phyloP scores from a whole-genome alignment of 2,113 vertebrate genomes.

The Chloropsis hardwickii region DNA sequence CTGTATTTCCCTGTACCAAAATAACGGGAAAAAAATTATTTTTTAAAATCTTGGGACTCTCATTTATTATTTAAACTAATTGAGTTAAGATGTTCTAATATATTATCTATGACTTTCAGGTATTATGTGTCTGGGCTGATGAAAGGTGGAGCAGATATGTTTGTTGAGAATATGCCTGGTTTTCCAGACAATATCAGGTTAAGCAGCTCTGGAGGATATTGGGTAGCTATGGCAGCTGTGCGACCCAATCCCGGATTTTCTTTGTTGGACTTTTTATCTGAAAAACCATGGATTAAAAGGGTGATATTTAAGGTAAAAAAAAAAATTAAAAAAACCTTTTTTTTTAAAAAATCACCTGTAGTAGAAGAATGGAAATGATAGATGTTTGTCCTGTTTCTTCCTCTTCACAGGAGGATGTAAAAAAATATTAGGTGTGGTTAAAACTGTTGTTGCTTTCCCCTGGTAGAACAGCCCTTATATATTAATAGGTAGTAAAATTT shows the following conservation, averaged over 20 bases:
- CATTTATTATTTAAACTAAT: background rate
- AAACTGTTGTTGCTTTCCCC: background rate
- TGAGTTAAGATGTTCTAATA: background rate
- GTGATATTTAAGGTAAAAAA: slow-evolving; percentile 90
- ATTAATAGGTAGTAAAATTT: background rate
- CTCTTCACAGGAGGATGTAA: background rate
- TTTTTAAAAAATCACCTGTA: background rate
- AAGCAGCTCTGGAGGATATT: slow-evolving; percentile 93
- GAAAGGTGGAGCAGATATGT: slow-evolving; percentile 94
- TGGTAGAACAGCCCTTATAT: background rate
- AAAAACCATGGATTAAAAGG: slow-evolving; percentile 91
- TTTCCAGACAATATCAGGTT: slow-evolving; percentile 93
- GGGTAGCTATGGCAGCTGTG: slow-evolving; percentile 87
- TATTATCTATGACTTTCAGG: slow-evolving; percentile 63
- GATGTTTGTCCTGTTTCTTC: background rate
- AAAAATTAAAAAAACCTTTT: background rate
- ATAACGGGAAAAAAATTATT: rapidly evolving
- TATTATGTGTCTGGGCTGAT: slow-evolving; percentile 93
- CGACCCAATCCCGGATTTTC: slow-evolving; percentile 92
- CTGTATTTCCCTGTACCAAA: background rate
- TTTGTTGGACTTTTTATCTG: slow-evolving; percentile 91
- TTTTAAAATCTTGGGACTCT: background rate
- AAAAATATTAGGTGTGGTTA: background rate
- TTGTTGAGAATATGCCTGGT: slow-evolving; percentile 93
- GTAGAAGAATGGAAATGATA: background rate